Conservation (phyloP, 2,888 invertebrate species). For the Trichopoda pennipes region DNA sequence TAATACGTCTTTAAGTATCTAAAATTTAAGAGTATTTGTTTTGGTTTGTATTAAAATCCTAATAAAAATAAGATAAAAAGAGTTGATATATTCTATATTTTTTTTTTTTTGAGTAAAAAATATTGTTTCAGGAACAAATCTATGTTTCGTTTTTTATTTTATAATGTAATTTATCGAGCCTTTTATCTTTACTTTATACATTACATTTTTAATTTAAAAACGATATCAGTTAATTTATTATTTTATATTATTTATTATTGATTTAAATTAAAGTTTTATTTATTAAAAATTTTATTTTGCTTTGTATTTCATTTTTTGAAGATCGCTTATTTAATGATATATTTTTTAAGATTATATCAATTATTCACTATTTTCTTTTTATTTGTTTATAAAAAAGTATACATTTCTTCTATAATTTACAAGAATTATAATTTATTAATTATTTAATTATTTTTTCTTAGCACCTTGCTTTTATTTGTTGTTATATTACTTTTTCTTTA, state of each 20-base stretch:
- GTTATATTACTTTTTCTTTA: conserved; percentile 63
- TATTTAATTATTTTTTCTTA: conserved; percentile 59
- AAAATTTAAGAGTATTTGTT: conserved; percentile 52
- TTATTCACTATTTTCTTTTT: conserved; percentile 46
- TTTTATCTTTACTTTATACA: conserved; percentile 54
- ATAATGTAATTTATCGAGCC: conserved; percentile 38
- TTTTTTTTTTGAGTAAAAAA: conserved; percentile 58
- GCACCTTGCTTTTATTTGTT: conserved; percentile 67
- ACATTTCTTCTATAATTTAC: conserved; percentile 42
- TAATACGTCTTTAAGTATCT: conserved; percentile 76
- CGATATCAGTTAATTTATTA: conserved; percentile 38
- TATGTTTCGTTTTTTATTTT: conserved; percentile 55
- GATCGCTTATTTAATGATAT: conserved; percentile 68
- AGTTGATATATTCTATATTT: conserved; percentile 31
- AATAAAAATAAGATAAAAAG: conserved; percentile 46
- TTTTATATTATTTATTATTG: conserved; percentile 9
- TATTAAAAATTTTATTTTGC: conserved; percentile 23
- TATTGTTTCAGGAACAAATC: conserved; percentile 67
- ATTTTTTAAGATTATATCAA: conserved; percentile 62
- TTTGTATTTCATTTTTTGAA: conserved; percentile 34
- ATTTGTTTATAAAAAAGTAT: conserved; percentile 38
- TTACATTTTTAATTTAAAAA: conserved; percentile 41
- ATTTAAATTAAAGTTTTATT: conserved; percentile 30
- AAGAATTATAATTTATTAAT: conserved; percentile 26
- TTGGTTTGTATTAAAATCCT: conserved; percentile 50